Conservation (phyloP, 2,113 vertebrate genomes). For the Nannospalax galili region DNA sequence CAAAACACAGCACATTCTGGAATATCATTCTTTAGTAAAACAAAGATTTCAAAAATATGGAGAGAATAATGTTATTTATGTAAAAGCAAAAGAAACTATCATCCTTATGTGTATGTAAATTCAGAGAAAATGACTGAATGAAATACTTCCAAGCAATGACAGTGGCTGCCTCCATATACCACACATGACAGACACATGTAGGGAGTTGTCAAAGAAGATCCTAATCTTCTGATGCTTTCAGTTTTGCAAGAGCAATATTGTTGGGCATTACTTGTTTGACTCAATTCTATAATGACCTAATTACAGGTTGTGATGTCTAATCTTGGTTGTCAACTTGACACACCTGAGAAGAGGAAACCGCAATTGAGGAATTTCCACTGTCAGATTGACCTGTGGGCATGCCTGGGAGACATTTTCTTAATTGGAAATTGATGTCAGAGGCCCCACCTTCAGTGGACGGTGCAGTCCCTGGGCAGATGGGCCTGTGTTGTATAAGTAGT, state of each 20-base stretch:
- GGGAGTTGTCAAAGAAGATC: neutral
- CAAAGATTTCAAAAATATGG: neutral
- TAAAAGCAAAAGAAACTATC: conserved; percentile 26
- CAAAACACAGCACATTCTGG: neutral
- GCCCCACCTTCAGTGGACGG: too few relatives aligned
- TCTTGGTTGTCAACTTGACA: too few relatives aligned
- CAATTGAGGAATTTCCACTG: too few relatives aligned
- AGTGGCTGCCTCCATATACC: neutral
- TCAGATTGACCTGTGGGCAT: too few relatives aligned
- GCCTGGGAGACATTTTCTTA: too few relatives aligned
- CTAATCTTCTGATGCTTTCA: neutral
- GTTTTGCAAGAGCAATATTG: neutral
- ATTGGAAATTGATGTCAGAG: too few relatives aligned
- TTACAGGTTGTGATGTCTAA: too few relatives aligned
- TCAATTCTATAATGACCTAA: neutral
- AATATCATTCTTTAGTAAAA: neutral
- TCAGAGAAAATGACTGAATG: neutral
- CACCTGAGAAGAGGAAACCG: too few relatives aligned
- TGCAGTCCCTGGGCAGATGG: too few relatives aligned
- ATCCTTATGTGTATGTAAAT: neutral
- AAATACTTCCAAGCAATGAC: neutral
- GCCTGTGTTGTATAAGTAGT: too few relatives aligned
- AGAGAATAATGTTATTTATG: neutral
- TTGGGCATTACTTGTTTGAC: neutral
- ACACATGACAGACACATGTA: neutral